These are phyloP conservation scores for Ochotona princeps DNA, from an alignment of 2,113 vertebrate species.

Conservation along the genomic window DNA sequence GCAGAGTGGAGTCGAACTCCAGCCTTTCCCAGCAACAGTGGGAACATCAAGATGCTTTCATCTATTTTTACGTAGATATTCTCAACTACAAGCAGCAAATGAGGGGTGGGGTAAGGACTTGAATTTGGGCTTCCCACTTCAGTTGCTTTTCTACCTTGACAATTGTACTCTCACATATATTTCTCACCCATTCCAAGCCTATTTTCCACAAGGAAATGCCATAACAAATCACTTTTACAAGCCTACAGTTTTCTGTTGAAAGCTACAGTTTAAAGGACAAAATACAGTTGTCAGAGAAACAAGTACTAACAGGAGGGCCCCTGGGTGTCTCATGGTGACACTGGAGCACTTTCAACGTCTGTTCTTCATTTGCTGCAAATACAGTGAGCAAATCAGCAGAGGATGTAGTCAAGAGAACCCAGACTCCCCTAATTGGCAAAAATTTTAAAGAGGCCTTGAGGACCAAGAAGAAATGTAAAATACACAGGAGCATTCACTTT, in stretches of 20 bases:
- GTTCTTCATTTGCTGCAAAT: background rate
- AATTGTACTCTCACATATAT: background rate
- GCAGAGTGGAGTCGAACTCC: background rate
- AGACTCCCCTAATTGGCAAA: background rate
- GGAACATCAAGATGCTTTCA: background rate
- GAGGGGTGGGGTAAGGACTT: background rate
- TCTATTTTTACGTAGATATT: background rate
- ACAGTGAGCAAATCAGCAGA: slow-evolving; percentile 30
- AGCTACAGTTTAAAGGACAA: background rate
- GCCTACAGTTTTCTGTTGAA: background rate
- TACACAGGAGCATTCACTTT: background rate
- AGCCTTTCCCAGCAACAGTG: background rate
- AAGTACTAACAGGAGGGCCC: background rate
- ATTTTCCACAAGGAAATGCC: slow-evolving; percentile 18
- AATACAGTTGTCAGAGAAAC: background rate
- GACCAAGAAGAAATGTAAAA: slow-evolving; percentile 18
- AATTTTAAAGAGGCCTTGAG: background rate
- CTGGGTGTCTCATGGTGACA: background rate
- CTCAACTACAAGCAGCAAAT: background rate
- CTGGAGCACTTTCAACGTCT: background rate
- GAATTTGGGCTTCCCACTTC: background rate
- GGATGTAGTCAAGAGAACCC: background rate
- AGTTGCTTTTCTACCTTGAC: background rate
- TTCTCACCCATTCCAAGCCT: background rate
- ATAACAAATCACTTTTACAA: slow-evolving; percentile 13